phyloP scores from a whole-genome alignment of 1,140 invertebrate genomes.

The Steinernema khuongi region DNA sequence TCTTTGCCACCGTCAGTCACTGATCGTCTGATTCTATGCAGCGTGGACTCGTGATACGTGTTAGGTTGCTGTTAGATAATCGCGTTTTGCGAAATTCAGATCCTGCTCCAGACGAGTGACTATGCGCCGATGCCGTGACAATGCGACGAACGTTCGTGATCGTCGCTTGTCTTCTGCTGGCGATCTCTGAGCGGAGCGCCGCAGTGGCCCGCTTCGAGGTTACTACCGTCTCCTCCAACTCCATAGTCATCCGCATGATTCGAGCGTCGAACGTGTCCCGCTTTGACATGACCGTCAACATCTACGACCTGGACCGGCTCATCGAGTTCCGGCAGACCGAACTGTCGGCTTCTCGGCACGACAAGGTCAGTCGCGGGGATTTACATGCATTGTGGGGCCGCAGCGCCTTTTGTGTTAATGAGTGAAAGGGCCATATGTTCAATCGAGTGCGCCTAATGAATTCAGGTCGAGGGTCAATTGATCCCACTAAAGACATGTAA shows the following conservation, averaged over 20 bases:
- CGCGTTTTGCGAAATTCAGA: no score
- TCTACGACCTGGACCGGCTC: conserved; percentile 23
- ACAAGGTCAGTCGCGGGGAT: neutral
- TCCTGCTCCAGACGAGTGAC: no score
- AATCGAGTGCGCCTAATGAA: conserved; percentile 15
- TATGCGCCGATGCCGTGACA: conserved; percentile 1
- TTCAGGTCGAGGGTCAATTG: conserved; percentile 16
- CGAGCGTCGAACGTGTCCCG: conserved; percentile 22
- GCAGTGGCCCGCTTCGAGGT: conserved; percentile 31
- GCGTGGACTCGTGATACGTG: no score
- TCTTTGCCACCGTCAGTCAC: no score
- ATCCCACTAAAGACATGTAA: conserved; percentile 10
- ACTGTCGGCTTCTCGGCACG: conserved; percentile 9
- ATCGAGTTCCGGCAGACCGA: conserved; percentile 25
- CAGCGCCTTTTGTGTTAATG: conserved; percentile 6
- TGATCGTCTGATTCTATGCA: no score
- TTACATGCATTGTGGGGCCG: conserved; percentile 17
- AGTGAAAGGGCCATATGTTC: neutral
- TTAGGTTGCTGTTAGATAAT: no score
- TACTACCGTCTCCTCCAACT: conserved; percentile 26
- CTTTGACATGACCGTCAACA: conserved; percentile 34
- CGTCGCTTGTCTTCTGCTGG: neutral
- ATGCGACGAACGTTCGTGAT: neutral
- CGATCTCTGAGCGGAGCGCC: neutral
- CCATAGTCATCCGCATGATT: conserved; percentile 32